A percentile compares a stretch with the other conserved stretches of the same genome.
Conservation (phyloP, 2,888 invertebrate genomes). For the Ichneumoninae sp. region DNA sequence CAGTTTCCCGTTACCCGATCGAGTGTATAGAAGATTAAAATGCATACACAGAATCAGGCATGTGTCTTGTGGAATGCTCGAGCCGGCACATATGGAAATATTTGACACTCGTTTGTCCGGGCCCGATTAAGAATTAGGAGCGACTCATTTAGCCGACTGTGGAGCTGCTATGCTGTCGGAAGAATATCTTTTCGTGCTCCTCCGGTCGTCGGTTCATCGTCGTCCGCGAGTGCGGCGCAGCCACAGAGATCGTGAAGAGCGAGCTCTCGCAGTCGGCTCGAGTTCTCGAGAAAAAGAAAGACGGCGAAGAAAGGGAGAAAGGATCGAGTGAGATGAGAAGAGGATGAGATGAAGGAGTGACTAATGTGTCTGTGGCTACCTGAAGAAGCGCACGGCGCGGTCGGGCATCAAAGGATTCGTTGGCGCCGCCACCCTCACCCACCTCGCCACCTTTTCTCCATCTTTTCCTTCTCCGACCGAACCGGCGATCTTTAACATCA, state of each 20-base stretch:
- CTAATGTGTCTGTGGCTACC: constrained; percentile 84
- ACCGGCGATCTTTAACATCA: constrained; percentile 24
- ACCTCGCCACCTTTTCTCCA: constrained; percentile 75
- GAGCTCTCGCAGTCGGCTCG: constrained; percentile 48
- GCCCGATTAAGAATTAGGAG: constrained; percentile 81
- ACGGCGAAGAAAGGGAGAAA: constrained; percentile 35
- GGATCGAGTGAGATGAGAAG: constrained; percentile 45
- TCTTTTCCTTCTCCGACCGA: constrained; percentile 56
- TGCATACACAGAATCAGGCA: constrained; percentile 2
- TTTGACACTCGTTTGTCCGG: constrained; percentile 79
- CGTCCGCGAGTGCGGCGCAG: constrained; percentile 37
- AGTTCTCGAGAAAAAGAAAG: constrained; percentile 21
- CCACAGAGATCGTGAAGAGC: constrained; percentile 59
- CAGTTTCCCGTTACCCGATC: not conserved
- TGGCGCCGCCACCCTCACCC: constrained; percentile 82
- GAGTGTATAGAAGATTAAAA: not conserved
- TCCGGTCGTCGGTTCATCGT: constrained; percentile 35
- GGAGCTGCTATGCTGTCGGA: constrained; percentile 22
- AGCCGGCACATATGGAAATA: constrained; percentile 48
- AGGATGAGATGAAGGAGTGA: constrained; percentile 80
- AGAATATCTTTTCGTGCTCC: constrained; percentile 40
- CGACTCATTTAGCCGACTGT: constrained; percentile 81
- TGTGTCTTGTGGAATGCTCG: constrained; percentile 11
- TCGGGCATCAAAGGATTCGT: constrained; percentile 82
- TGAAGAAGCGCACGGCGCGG: constrained; percentile 82